Percentiles rank a stretch among this genome's conserved stretches.
These are phyloP conservation scores for Oscheius sp. DNA, from an alignment of 2,888 invertebrate genomes.

Conservation along the genomic window DNA sequence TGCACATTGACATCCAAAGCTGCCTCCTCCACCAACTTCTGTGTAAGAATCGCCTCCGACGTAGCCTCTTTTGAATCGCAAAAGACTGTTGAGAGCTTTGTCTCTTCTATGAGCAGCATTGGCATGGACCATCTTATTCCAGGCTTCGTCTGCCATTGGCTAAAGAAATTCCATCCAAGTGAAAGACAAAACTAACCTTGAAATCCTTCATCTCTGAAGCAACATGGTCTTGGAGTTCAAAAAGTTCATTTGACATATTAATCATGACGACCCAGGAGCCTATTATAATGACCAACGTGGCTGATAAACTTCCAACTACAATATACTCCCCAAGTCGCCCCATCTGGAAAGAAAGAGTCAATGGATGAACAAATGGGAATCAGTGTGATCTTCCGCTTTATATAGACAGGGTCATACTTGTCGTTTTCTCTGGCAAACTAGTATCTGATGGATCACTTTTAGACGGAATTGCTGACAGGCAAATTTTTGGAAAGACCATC, in stretches of 20 bases:
- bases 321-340: slow-evolving; percentile 21
- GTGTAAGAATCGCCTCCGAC: neutral
- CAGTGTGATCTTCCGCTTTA: neutral
- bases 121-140: slow-evolving; percentile 2
- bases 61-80: slow-evolving; percentile 10
- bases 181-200: no score
- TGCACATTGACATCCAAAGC: slow-evolving; percentile 9
- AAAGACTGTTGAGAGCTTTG: neutral
- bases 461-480: no score
- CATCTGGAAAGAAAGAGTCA: neutral
- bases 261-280: slow-evolving; percentile 16
- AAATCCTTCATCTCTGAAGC: slow-evolving; percentile 1
- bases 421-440: neutral
- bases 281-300: neutral
- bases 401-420: neutral
- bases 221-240: slow-evolving; percentile 15
- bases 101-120: slow-evolving; percentile 11
- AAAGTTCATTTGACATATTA: slow-evolving; percentile 6
- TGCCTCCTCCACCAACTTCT: neutral
- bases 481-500: no score
- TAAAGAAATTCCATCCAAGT: neutral
- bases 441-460: neutral
- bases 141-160: slow-evolving; percentile 6
- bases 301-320: slow-evolving; percentile 6
- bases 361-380: neutral